Percentiles rank a stretch among this genome's conserved stretches.
Conservation (phyloP, 2,113 vertebrate genomes). For the Plestiodon gilberti region DNA sequence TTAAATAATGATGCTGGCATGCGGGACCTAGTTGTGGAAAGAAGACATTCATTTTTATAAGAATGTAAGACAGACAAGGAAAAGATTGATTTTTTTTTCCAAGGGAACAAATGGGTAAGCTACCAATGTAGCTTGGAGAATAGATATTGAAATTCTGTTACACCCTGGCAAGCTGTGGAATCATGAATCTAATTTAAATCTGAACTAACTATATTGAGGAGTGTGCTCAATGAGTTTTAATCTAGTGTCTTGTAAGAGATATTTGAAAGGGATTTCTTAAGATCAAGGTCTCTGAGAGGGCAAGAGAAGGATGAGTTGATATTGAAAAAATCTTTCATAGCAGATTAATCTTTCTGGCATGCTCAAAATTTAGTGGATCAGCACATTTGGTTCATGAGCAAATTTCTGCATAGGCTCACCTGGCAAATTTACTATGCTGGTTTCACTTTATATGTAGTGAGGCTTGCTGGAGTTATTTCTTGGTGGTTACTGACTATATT, state of each 20-base stretch:
- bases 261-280: background rate
- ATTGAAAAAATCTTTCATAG: background rate
- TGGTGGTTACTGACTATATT: background rate
- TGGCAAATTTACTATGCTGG: background rate
- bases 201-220: background rate
- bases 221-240: background rate
- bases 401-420: background rate
- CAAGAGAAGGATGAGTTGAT: background rate
- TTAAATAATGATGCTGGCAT: background rate
- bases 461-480: background rate
- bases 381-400: background rate
- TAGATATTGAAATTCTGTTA: background rate
- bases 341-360: no score
- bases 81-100: background rate
- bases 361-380: background rate
- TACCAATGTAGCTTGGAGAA: background rate
- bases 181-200: background rate
- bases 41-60: background rate
- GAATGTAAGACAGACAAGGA: background rate
- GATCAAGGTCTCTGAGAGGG: background rate
- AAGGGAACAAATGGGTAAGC: background rate
- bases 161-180: background rate
- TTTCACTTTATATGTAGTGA: background rate
- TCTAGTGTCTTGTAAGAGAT: background rate
- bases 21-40: background rate